Evolutionary conservation across 2,113 vertebrate genomes (phyloP).

Genomic region (Corynorhinus townsendii): DNA sequence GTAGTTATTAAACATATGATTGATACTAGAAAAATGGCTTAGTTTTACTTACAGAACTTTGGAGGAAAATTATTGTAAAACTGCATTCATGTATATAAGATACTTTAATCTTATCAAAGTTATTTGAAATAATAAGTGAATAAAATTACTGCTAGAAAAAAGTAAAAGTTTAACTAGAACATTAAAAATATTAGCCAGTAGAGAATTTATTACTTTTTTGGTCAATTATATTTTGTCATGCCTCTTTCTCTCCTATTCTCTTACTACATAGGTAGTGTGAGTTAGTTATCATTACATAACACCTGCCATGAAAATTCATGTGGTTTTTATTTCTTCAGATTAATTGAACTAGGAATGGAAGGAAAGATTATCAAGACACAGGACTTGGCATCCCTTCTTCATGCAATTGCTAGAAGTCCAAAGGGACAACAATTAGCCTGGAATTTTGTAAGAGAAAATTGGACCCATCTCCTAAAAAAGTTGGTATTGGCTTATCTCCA

Average conservation of each 20-base stretch:
- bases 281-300: not conserved
- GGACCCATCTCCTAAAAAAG: constrained; percentile 60
- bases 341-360: constrained; percentile 64
- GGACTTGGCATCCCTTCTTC: constrained; percentile 46
- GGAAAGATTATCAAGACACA: constrained; percentile 65
- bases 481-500: constrained; percentile 25
- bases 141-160: constrained; percentile 15
- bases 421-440: constrained; percentile 58
- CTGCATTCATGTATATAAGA: not conserved
- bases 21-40: not conserved
- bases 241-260: not conserved
- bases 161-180: not conserved
- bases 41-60: not conserved
- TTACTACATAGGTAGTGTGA: not conserved
- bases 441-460: constrained; percentile 66
- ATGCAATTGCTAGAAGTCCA: constrained; percentile 35
- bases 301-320: not conserved
- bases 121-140: constrained; percentile 19
- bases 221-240: not conserved
- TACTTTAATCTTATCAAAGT: not conserved
- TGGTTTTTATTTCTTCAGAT: constrained; percentile 39
- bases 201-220: not conserved
- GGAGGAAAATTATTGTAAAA: not conserved
- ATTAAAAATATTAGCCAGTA: not conserved
- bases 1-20: not conserved